These are phyloP conservation scores for Danio albolineatus DNA, from an alignment of 2,797 vertebrate species.

Conservation along the genomic window DNA sequence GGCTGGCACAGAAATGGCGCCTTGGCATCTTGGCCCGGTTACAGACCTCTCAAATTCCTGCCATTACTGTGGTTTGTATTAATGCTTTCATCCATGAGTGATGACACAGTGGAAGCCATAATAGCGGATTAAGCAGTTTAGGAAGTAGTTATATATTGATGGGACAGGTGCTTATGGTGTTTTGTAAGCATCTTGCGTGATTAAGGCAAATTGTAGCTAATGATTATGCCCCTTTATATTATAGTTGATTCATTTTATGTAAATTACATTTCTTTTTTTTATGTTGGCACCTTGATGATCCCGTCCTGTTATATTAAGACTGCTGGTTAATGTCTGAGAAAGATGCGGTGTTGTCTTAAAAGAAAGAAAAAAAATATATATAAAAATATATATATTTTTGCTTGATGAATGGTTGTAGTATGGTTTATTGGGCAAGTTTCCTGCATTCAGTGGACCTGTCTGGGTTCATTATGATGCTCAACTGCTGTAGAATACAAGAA, in stretches of 20 bases:
- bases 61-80: constrained; percentile 11
- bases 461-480: neutral
- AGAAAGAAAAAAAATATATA: no score
- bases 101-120: neutral
- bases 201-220: neutral
- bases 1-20: constrained; percentile 21
- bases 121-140: neutral
- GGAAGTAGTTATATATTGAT: neutral
- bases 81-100: constrained; percentile 1
- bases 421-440: no score
- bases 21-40: constrained; percentile 40
- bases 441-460: neutral
- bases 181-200: neutral
- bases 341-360: no score
- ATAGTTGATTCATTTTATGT: no score
- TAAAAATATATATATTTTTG: no score
- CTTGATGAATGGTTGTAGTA: no score
- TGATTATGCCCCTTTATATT: neutral
- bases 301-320: no score
- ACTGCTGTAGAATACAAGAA: neutral
- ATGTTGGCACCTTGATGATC: neutral
- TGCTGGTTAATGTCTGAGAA: no score
- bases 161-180: neutral
- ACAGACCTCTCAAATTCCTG: constrained; percentile 41
- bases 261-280: neutral